These are phyloP conservation scores for Mormyrops boulengeri DNA, from an alignment of 2,797 vertebrate species.

Conservation along the genomic window DNA sequence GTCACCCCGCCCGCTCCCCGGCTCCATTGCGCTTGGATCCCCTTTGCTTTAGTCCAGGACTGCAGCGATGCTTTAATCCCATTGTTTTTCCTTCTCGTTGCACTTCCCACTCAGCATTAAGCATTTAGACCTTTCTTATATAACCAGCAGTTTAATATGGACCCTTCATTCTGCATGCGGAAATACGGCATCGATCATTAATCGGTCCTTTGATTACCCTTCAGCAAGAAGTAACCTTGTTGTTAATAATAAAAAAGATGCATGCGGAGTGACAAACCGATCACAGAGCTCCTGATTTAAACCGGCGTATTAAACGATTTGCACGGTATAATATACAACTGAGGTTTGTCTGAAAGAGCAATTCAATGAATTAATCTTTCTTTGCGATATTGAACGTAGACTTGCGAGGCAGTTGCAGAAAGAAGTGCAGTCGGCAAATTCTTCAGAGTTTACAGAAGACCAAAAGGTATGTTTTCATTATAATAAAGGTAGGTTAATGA, in stretches of 20 bases:
- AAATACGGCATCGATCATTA: not conserved
- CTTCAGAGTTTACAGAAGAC: conserved; percentile 88
- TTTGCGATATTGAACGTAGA: conserved; percentile 54
- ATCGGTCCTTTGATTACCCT: not conserved
- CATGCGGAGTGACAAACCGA: not conserved
- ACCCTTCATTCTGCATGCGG: not conserved
- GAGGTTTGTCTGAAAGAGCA: not conserved
- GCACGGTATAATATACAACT: not conserved
- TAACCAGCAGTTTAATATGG: not conserved
- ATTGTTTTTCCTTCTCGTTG: not conserved
- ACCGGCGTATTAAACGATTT: not conserved
- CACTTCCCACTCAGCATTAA: not conserved
- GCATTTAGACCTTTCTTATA: not conserved
- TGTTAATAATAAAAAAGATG: not conserved
- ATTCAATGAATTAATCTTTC: not conserved
- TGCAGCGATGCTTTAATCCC: not conserved
- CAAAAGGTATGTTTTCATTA: conserved; percentile 77
- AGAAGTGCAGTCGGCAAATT: conserved; percentile 84
- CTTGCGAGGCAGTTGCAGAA: conserved; percentile 92
- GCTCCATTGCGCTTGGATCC: not conserved
- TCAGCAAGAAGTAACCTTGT: not conserved
- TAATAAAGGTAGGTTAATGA: not conserved
- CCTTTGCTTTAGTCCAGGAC: not conserved
- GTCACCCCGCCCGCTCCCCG: conserved; percentile 17
- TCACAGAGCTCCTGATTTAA: not conserved